phyloP scores from a whole-genome alignment of 2,888 invertebrate species.

The Ptycholaimellus sp. region DNA sequence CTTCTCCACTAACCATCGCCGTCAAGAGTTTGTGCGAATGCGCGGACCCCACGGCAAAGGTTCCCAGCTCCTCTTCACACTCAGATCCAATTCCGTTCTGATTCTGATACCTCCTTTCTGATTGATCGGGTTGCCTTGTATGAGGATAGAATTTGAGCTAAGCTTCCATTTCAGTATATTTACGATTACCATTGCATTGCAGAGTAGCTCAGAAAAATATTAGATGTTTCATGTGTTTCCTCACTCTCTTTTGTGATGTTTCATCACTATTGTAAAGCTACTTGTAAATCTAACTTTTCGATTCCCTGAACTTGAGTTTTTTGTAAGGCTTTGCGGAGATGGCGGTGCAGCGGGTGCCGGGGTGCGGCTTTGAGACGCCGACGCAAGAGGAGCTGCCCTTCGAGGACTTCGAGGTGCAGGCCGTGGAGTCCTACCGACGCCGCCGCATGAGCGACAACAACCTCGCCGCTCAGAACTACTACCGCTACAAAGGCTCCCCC shows the following conservation, averaged over 20 bases:
- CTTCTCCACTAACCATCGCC: conserved; percentile 32
- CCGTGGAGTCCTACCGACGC: conserved; percentile 2
- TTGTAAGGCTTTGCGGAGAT: conserved; percentile 90
- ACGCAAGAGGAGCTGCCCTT: conserved; percentile 42
- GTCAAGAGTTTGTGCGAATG: conserved; percentile 93
- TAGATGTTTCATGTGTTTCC: too few relatives aligned
- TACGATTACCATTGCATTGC: too few relatives aligned
- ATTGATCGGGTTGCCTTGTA: background rate
- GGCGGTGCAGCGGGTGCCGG: conserved; percentile 41
- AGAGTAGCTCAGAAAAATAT: too few relatives aligned
- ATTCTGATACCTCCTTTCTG: background rate
- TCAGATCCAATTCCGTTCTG: too few relatives aligned
- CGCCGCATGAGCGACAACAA: conserved; percentile 24
- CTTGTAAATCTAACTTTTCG: too few relatives aligned
- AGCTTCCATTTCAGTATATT: too few relatives aligned
- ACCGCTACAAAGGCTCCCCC: conserved; percentile 1
- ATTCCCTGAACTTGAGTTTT: too few relatives aligned
- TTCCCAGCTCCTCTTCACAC: background rate
- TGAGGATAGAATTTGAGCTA: too few relatives aligned
- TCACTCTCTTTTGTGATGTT: too few relatives aligned
- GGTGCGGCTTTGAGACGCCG: conserved; percentile 74
- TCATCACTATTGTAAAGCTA: too few relatives aligned
- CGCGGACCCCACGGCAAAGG: conserved; percentile 61
- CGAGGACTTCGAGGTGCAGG: conserved; percentile 13
- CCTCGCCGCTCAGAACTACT: conserved; percentile 10